phyloP scores from a whole-genome alignment of 2,888 invertebrate genomes.

The Heteropelma amictum region DNA sequence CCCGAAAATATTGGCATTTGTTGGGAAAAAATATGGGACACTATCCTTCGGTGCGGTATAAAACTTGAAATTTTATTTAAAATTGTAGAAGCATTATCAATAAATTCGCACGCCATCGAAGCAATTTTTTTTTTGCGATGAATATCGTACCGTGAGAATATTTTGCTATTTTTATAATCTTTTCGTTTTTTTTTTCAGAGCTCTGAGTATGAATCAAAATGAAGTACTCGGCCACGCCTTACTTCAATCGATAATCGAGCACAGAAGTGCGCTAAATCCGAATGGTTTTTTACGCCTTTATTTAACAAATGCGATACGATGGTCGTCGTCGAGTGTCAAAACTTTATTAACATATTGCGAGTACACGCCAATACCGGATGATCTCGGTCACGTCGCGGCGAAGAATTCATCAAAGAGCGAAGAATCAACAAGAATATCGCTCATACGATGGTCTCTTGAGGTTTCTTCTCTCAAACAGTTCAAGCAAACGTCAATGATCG shows the following conservation, averaged over 20 bases:
- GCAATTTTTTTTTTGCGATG: no score
- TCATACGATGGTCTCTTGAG: slow-evolving; percentile 69
- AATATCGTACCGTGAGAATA: no score
- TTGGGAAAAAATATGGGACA: slow-evolving; percentile 76
- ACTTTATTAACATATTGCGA: slow-evolving; percentile 75
- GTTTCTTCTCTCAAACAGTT: slow-evolving; percentile 59
- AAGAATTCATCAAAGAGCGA: slow-evolving; percentile 43
- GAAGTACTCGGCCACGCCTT: slow-evolving; percentile 76
- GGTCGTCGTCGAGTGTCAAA: slow-evolving; percentile 73
- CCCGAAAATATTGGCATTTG: slow-evolving; percentile 62
- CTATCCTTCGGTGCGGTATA: slow-evolving; percentile 73
- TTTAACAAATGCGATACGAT: slow-evolving; percentile 73
- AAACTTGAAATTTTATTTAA: background rate
- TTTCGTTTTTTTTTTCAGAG: slow-evolving; percentile 75
- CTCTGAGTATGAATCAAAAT: slow-evolving; percentile 78
- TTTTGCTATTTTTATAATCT: no score
- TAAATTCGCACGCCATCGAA: background rate
- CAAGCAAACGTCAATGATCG: slow-evolving; percentile 59
- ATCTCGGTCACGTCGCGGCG: slow-evolving; percentile 58
- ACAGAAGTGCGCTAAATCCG: slow-evolving; percentile 70
- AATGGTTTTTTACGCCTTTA: slow-evolving; percentile 76
- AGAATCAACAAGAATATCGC: slow-evolving; percentile 62
- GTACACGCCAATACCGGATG: slow-evolving; percentile 68
- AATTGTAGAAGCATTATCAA: background rate
- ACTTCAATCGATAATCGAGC: slow-evolving; percentile 75